phyloP scores from a whole-genome alignment of 2,797 vertebrate species.

The Sebastes hubbsi region DNA sequence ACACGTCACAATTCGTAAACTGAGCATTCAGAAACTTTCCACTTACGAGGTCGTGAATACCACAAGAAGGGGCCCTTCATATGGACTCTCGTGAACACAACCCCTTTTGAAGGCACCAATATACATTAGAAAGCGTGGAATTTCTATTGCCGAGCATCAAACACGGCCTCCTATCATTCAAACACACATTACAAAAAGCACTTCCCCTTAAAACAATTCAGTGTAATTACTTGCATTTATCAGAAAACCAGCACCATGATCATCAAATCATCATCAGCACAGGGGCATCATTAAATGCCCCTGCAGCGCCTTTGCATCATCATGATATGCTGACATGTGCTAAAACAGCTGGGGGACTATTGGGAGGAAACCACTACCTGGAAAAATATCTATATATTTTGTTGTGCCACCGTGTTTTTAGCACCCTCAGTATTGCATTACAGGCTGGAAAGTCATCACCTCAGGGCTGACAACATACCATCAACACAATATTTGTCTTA shows the following conservation, averaged over 20 bases:
- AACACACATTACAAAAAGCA: neutral
- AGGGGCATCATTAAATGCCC: slow-evolving; percentile 27
- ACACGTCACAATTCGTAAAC: too few relatives aligned
- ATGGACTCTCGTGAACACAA: too few relatives aligned
- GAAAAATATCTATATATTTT: slow-evolving; percentile 35
- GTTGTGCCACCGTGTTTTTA: slow-evolving; percentile 15
- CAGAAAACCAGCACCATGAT: slow-evolving; percentile 36
- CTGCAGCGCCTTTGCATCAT: slow-evolving; percentile 28
- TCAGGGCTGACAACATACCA: slow-evolving; percentile 26
- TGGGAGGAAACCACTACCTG: slow-evolving; percentile 31
- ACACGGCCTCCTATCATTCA: neutral
- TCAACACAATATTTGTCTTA: slow-evolving; percentile 50
- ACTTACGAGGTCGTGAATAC: too few relatives aligned
- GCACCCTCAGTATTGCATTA: slow-evolving; percentile 19
- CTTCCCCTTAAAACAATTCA: slow-evolving; percentile 5
- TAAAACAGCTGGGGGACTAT: slow-evolving; percentile 48
- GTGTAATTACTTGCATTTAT: slow-evolving; percentile 31
- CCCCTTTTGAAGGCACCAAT: too few relatives aligned
- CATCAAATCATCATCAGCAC: slow-evolving; percentile 40
- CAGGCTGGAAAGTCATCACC: slow-evolving; percentile 28
- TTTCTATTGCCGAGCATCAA: slow-evolving; percentile 1
- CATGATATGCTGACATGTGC: slow-evolving; percentile 48
- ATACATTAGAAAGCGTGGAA: neutral
- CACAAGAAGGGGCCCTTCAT: too few relatives aligned
- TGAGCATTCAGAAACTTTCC: too few relatives aligned